Conservation (phyloP, 2,888 invertebrate genomes). For the Myopa testacea region DNA sequence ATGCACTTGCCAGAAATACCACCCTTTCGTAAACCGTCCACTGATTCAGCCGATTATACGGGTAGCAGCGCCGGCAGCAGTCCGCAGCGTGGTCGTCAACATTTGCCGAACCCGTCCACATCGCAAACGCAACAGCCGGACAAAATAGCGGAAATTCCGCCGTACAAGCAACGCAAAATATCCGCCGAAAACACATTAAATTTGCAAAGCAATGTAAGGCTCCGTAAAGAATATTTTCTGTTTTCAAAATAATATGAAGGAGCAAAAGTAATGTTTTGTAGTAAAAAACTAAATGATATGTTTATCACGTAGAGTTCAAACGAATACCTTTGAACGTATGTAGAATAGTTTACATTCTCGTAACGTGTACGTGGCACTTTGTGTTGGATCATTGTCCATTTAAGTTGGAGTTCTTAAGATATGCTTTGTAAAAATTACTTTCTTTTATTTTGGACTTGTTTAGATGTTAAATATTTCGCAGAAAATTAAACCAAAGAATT, state of each 20-base stretch:
- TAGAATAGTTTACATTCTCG: neutral
- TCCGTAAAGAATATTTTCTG: neutral
- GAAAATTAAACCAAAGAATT: too few species aligned
- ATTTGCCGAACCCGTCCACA: conserved; percentile 41
- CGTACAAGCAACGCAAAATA: conserved; percentile 71
- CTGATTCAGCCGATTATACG: conserved; percentile 62
- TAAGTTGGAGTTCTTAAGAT: too few species aligned
- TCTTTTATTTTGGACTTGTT: too few species aligned
- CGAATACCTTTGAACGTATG: neutral
- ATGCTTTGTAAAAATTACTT: too few species aligned
- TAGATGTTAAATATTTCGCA: too few species aligned
- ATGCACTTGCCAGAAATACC: conserved; percentile 69
- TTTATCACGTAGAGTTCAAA: neutral
- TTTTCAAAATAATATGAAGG: too few species aligned
- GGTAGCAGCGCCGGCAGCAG: conserved; percentile 64
- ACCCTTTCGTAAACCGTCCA: conserved; percentile 68
- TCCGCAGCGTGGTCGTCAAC: conserved; percentile 57
- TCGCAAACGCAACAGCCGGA: conserved; percentile 45
- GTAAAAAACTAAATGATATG: neutral
- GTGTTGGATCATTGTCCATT: too few species aligned
- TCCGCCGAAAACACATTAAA: conserved; percentile 71
- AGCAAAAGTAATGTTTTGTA: neutral
- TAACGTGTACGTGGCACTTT: too few species aligned
- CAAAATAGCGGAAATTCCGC: conserved; percentile 70
- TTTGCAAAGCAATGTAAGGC: conserved; percentile 65